phyloP scores from a whole-genome alignment of 2,113 vertebrate genomes.

The Colaptes auratus region DNA sequence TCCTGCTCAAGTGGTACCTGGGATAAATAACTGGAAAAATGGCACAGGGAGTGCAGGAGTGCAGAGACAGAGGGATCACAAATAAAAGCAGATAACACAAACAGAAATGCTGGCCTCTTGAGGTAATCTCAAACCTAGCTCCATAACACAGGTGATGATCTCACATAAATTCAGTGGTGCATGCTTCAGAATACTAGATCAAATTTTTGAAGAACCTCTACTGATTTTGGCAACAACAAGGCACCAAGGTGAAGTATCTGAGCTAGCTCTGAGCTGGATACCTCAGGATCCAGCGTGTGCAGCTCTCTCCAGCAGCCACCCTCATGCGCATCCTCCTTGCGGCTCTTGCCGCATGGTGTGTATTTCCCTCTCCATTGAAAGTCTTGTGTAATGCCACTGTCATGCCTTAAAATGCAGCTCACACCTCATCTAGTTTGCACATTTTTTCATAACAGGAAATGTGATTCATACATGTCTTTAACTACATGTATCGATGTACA shows the following conservation, averaged over 20 bases:
- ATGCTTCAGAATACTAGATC: background rate
- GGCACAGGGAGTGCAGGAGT: background rate
- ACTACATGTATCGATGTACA: background rate
- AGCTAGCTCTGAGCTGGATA: background rate
- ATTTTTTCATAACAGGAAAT: constrained; percentile 47
- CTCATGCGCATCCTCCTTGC: background rate
- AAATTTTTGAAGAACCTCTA: background rate
- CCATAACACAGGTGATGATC: background rate
- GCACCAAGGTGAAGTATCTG: background rate
- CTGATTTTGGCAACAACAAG: background rate
- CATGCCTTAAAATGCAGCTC: constrained; percentile 26
- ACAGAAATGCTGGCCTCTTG: background rate
- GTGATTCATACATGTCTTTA: constrained; percentile 30
- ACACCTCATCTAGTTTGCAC: constrained; percentile 27
- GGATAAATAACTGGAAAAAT: background rate
- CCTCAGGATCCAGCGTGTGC: background rate
- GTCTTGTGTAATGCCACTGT: constrained; percentile 10
- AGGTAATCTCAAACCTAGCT: background rate
- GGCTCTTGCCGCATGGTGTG: background rate
- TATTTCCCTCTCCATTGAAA: background rate
- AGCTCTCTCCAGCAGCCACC: background rate
- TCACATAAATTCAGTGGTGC: background rate
- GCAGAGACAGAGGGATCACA: background rate
- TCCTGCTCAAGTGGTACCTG: background rate
- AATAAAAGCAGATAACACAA: background rate